phyloP scores from a whole-genome alignment of 2,113 vertebrate genomes.

The Candoia aspera region DNA sequence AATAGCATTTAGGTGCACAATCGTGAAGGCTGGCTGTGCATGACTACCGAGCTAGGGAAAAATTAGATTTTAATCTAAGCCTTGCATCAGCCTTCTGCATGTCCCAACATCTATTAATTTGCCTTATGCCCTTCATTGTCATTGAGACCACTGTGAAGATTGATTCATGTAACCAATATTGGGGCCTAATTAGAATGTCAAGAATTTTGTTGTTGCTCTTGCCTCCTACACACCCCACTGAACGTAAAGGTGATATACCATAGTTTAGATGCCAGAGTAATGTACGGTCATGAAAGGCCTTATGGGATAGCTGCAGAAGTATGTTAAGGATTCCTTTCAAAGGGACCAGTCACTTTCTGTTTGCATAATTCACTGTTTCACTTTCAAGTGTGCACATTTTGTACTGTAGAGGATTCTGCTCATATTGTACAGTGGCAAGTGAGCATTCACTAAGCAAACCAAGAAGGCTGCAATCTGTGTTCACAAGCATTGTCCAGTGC shows the following conservation, averaged over 20 bases:
- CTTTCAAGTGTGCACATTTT: conserved; percentile 57
- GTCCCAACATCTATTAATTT: background rate
- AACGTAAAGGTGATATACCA: conserved; percentile 27
- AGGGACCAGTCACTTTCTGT: background rate
- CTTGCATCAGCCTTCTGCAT: background rate
- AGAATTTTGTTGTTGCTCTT: background rate
- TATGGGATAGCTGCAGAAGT: background rate
- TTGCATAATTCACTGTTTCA: conserved; percentile 62
- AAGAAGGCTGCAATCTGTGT: background rate
- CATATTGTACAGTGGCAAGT: conserved; percentile 72
- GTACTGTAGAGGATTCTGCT: conserved; percentile 53
- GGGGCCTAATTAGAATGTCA: background rate
- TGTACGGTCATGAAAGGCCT: background rate
- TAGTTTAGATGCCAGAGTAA: background rate
- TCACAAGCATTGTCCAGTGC: background rate
- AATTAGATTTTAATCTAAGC: background rate
- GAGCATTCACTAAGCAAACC: conserved; percentile 50
- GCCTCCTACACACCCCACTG: background rate
- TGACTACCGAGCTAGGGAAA: background rate
- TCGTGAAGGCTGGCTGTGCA: background rate
- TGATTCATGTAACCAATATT: background rate
- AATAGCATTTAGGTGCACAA: background rate
- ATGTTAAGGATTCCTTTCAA: background rate
- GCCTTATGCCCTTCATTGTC: background rate
- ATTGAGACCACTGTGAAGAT: background rate